phyloP scores from a whole-genome alignment of 2,113 vertebrate genomes.

The Notothenia rossii region DNA sequence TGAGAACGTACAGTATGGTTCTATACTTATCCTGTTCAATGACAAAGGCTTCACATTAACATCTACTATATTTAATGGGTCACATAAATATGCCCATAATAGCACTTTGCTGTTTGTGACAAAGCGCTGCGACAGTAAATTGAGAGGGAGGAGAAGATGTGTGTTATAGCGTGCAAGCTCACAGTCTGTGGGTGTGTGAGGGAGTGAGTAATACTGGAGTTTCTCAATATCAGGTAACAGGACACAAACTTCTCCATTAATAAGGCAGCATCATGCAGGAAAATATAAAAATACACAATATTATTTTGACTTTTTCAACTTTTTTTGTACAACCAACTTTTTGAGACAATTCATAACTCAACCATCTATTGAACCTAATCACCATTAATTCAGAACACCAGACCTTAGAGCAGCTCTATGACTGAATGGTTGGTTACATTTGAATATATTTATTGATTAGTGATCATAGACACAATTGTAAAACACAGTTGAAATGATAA shows the following conservation, averaged over 20 bases:
- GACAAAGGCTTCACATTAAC: conserved; percentile 8
- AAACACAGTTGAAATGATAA: neutral
- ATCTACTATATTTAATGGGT: neutral
- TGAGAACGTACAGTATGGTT: conserved; percentile 6
- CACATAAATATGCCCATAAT: neutral
- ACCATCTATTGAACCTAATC: neutral
- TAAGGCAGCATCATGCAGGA: neutral
- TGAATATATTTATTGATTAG: neutral
- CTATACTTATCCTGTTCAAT: neutral
- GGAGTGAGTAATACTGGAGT: conserved; percentile 17
- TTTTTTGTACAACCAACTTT: neutral
- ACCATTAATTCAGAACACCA: neutral
- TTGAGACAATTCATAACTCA: neutral
- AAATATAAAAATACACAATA: neutral
- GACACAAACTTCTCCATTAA: neutral
- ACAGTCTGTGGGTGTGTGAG: conserved; percentile 13
- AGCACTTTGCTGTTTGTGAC: conserved; percentile 10
- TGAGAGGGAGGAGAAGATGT: neutral
- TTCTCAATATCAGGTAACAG: neutral
- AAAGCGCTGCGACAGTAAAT: neutral
- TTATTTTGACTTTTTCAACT: neutral
- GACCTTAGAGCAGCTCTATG: neutral
- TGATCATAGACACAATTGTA: neutral
- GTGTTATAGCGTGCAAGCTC: neutral
- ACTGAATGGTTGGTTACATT: neutral